Evolutionary conservation across 2,888 invertebrate species (phyloP).

Genomic region (Hypomecis atomaria): DNA sequence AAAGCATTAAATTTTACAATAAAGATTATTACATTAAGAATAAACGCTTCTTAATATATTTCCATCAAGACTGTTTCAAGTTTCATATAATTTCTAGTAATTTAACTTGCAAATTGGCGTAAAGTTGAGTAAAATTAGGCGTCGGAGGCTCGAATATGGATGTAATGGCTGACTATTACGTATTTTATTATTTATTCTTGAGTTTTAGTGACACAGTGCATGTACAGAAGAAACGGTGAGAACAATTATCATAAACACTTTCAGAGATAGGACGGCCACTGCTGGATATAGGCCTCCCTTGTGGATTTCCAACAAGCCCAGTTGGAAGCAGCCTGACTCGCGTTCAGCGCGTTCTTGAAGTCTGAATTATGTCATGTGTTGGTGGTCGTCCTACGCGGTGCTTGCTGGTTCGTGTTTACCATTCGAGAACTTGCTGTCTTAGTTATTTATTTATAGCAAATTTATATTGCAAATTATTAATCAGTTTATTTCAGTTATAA

Average conservation of each 20-base stretch:
- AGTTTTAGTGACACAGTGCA: conserved; percentile 5
- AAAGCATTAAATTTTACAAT: not conserved
- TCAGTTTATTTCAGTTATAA: too few species aligned
- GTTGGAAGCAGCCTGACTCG: too few species aligned
- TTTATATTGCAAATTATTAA: too few species aligned
- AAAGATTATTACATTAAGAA: not conserved
- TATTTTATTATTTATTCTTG: conserved; percentile 20
- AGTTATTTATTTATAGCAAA: too few species aligned
- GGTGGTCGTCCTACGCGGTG: too few species aligned
- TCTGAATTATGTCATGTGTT: too few species aligned
- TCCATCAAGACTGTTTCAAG: conserved; percentile 2
- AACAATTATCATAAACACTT: too few species aligned
- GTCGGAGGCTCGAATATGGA: conserved; percentile 9
- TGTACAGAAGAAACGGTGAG: not conserved
- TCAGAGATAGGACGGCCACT: too few species aligned
- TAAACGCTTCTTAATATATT: conserved; percentile 5
- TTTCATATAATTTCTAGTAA: conserved; percentile 10
- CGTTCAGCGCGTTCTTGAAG: too few species aligned
- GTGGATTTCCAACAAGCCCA: too few species aligned
- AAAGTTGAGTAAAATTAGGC: conserved; percentile 22
- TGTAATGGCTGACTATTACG: conserved; percentile 16
- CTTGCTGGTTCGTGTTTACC: not conserved
- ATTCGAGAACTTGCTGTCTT: too few species aligned
- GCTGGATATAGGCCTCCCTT: too few species aligned
- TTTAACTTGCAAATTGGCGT: conserved; percentile 24